Conservation (phyloP, 2,888 invertebrate genomes). For the Drosophila pseudotakahashii region DNA sequence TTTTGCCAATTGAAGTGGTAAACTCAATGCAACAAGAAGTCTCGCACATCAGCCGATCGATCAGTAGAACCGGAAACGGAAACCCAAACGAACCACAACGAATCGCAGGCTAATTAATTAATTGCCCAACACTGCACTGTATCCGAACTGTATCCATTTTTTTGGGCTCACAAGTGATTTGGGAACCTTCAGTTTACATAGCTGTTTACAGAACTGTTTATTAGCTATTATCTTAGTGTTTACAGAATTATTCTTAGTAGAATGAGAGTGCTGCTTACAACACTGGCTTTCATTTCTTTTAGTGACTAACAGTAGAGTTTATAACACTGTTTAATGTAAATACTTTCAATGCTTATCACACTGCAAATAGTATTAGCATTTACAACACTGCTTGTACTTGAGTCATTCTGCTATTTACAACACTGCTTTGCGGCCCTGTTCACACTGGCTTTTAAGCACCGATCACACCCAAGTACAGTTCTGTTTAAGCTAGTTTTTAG, state of each 20-base stretch:
- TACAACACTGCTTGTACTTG: not conserved
- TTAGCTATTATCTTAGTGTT: not conserved
- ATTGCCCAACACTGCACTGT: conserved; percentile 7
- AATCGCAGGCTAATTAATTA: conserved; percentile 1
- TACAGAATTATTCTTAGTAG: not conserved
- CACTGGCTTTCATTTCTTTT: too few relatives aligned
- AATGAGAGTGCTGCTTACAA: not conserved
- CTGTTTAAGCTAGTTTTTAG: not conserved
- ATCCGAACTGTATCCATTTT: not conserved
- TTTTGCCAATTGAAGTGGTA: conserved; percentile 57
- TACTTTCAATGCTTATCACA: not conserved
- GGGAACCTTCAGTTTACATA: not conserved
- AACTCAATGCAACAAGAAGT: conserved; percentile 84
- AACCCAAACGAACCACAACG: conserved; percentile 40
- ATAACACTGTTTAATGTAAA: not conserved
- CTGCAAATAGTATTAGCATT: not conserved
- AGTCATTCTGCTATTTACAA: not conserved
- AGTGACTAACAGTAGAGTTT: not conserved
- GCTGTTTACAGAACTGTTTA: conserved; percentile 9
- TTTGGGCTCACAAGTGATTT: not conserved
- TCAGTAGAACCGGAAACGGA: conserved; percentile 14
- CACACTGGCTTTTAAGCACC: not conserved
- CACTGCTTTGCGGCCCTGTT: not conserved
- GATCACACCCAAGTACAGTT: not conserved
- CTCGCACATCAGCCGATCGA: conserved; percentile 78